phyloP scores from a whole-genome alignment of 1,140 invertebrate species.

The Bombus difficillimus region DNA sequence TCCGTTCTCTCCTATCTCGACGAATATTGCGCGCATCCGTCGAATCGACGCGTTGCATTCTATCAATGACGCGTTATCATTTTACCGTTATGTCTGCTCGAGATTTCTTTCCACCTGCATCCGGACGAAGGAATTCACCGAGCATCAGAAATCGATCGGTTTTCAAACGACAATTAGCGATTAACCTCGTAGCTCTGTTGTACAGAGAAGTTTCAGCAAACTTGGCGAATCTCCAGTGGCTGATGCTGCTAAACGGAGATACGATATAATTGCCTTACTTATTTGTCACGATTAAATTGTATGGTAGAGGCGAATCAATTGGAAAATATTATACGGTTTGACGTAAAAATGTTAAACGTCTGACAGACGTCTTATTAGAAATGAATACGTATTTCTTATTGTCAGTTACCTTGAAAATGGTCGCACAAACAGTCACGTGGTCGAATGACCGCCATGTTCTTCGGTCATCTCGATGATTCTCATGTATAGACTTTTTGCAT shows the following conservation, averaged over 20 bases:
- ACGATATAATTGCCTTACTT: conserved; percentile 22
- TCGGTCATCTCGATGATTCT: not conserved
- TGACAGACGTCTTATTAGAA: not conserved
- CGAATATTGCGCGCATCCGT: not conserved
- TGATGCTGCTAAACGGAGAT: conserved; percentile 23
- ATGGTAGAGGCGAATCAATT: not conserved
- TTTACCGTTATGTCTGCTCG: conserved; percentile 2
- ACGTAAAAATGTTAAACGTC: too few species aligned
- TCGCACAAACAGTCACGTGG: conserved; percentile 24
- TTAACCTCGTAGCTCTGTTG: not conserved
- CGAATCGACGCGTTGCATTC: not conserved
- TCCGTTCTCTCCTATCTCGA: not conserved
- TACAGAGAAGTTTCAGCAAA: conserved; percentile 41
- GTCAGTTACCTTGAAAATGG: conserved; percentile 10
- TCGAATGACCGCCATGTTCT: conserved; percentile 37
- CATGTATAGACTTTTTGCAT: not conserved
- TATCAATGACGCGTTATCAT: not conserved
- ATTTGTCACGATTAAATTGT: conserved; percentile 8
- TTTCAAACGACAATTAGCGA: conserved; percentile 59
- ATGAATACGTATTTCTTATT: too few species aligned
- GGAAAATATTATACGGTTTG: too few species aligned
- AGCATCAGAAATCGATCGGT: conserved; percentile 44
- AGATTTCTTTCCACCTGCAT: not conserved
- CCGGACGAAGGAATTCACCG: conserved; percentile 21
- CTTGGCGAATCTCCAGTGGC: conserved; percentile 56